Percentiles rank a stretch among this genome's conserved stretches.
These are phyloP conservation scores for Brachionus plicatilis DNA, from an alignment of 1,140 invertebrate species.

Conservation along the genomic window DNA sequence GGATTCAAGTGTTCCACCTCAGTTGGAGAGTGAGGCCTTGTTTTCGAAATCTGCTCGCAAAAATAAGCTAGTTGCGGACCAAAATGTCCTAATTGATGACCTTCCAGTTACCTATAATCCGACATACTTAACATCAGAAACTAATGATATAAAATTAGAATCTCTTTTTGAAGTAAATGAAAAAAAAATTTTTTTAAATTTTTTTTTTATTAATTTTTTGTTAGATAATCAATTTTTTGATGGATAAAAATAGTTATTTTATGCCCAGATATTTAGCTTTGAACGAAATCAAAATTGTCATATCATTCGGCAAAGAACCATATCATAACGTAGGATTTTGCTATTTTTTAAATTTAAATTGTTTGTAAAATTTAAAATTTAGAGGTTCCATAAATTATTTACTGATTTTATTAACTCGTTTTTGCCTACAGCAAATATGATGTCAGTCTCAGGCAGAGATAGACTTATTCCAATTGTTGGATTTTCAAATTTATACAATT, in stretches of 20 bases:
- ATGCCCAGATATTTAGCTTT: slow-evolving; percentile 36
- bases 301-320: slow-evolving; percentile 18
- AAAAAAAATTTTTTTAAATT: neutral
- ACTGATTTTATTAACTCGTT: slow-evolving; percentile 34
- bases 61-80: neutral
- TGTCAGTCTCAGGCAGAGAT: slow-evolving; percentile 32
- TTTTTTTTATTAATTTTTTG: neutral
- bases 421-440: neutral
- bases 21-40: neutral
- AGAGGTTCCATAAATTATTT: slow-evolving; percentile 25
- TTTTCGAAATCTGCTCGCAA: slow-evolving; percentile 2
- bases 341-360: neutral
- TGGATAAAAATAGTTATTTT: slow-evolving; percentile 14
- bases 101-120: neutral
- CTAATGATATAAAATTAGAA: slow-evolving; percentile 22
- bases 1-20: slow-evolving; percentile 1
- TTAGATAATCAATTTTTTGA: slow-evolving; percentile 13
- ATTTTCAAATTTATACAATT: slow-evolving; percentile 19
- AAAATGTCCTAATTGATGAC: neutral
- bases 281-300: slow-evolving; percentile 29
- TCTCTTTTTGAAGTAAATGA: neutral
- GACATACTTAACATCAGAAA: neutral
- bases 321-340: slow-evolving; percentile 4
- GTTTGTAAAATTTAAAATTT: neutral
- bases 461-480: slow-evolving; percentile 30